A percentile compares a stretch with the other conserved stretches of the same genome.
Evolutionary conservation across 2,888 invertebrate genomes (phyloP).

Genomic region (Unio pictorum): DNA sequence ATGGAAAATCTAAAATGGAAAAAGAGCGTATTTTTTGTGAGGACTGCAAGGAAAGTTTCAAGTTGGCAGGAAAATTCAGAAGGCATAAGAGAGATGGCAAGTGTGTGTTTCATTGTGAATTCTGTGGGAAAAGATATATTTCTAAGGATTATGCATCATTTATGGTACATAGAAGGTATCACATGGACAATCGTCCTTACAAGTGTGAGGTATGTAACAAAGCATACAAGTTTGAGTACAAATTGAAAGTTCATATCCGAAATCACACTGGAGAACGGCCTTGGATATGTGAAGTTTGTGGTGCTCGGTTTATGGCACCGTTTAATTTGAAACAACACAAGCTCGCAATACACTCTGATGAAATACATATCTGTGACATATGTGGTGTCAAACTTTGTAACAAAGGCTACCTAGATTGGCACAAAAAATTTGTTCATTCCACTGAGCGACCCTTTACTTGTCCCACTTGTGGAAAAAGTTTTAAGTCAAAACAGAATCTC

Average conservation of each 20-base stretch:
- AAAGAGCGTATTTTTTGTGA: too few species aligned
- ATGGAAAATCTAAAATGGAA: too few species aligned
- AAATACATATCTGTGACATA: constrained; percentile 9
- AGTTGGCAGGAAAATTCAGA: too few species aligned
- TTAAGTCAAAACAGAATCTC: constrained; percentile 29
- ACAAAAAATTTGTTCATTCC: constrained; percentile 26
- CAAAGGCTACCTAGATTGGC: constrained; percentile 17
- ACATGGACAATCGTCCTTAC: constrained; percentile 12
- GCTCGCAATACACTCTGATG: too few species aligned
- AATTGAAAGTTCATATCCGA: constrained; percentile 13
- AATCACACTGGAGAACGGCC: constrained; percentile 3
- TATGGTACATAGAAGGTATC: background rate
- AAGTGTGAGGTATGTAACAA: constrained; percentile 13
- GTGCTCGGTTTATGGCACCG: too few species aligned
- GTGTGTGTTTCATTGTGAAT: too few species aligned
- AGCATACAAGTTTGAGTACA: constrained; percentile 11
- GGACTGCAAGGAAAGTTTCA: too few species aligned
- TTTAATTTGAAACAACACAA: too few species aligned
- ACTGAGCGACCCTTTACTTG: constrained; percentile 19
- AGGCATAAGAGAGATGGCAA: too few species aligned
- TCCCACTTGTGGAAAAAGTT: constrained; percentile 15
- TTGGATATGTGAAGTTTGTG: too few species aligned
- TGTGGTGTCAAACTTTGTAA: constrained; percentile 15
- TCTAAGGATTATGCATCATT: too few species aligned
- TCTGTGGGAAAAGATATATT: too few species aligned